Evolutionary conservation across 2,888 invertebrate genomes (phyloP).

Genomic region (Rotaria socialis): DNA sequence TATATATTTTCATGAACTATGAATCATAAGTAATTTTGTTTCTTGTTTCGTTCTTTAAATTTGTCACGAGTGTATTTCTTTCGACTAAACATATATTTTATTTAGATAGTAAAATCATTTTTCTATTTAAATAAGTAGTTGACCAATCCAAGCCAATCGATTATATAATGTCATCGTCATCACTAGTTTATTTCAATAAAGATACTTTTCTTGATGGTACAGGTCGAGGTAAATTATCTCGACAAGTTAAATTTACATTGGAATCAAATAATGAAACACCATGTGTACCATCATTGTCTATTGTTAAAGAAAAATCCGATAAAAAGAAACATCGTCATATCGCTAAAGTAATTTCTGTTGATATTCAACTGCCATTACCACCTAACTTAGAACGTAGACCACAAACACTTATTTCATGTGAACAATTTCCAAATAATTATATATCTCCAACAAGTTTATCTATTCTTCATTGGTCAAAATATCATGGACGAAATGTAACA

Average conservation of each 20-base stretch:
- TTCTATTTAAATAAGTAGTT: background rate
- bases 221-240: background rate
- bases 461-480: slow-evolving; percentile 14
- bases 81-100: too few relatives aligned
- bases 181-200: background rate
- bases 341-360: background rate
- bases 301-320: background rate
- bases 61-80: background rate
- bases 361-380: background rate
- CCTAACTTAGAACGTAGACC: background rate
- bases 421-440: slow-evolving; percentile 1
- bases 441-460: background rate
- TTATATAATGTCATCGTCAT: background rate
- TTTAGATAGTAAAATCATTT: too few relatives aligned
- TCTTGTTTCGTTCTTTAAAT: background rate
- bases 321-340: background rate
- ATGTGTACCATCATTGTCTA: background rate
- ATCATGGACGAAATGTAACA: background rate
- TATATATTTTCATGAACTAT: background rate
- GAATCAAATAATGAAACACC: background rate
- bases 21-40: background rate
- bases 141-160: background rate
- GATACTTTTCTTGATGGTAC: background rate
- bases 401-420: background rate
- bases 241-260: background rate